Conservation (phyloP, 2,888 invertebrate genomes). For the Oscheius sp. region DNA sequence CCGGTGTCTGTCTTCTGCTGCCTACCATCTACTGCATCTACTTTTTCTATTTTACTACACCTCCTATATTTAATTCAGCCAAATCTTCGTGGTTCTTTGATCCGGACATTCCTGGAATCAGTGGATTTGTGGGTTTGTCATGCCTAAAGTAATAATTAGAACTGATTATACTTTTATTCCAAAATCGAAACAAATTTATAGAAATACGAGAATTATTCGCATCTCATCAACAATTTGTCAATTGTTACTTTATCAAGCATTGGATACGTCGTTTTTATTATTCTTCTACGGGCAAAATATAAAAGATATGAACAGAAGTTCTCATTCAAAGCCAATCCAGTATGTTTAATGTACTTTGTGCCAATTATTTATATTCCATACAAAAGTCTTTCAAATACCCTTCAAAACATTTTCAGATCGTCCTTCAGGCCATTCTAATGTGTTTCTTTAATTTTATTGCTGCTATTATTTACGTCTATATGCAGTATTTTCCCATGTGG, state of each 20-base stretch:
- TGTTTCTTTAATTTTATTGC: slow-evolving; percentile 10
- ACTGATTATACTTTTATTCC: no score
- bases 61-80: slow-evolving; percentile 9
- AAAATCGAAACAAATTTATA: not conserved
- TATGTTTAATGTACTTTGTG: not conserved
- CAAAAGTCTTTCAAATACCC: no score
- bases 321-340: slow-evolving; percentile 8
- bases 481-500: slow-evolving; percentile 17
- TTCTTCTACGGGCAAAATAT: slow-evolving; percentile 7
- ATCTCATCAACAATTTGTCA: not conserved
- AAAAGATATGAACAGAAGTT: slow-evolving; percentile 11
- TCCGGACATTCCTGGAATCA: slow-evolving; percentile 5
- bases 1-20: not conserved
- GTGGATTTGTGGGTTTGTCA: not conserved
- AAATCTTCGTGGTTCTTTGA: slow-evolving; percentile 22
- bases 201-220: not conserved
- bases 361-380: no score
- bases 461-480: slow-evolving; percentile 13
- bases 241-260: not conserved
- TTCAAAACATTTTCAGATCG: slow-evolving; percentile 1
- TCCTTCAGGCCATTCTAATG: slow-evolving; percentile 8
- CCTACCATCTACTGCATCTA: not conserved
- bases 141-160: not conserved
- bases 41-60: not conserved
- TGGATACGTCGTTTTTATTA: not conserved